phyloP scores from a whole-genome alignment of 2,888 invertebrate genomes.

The Ichneumoninae sp. region DNA sequence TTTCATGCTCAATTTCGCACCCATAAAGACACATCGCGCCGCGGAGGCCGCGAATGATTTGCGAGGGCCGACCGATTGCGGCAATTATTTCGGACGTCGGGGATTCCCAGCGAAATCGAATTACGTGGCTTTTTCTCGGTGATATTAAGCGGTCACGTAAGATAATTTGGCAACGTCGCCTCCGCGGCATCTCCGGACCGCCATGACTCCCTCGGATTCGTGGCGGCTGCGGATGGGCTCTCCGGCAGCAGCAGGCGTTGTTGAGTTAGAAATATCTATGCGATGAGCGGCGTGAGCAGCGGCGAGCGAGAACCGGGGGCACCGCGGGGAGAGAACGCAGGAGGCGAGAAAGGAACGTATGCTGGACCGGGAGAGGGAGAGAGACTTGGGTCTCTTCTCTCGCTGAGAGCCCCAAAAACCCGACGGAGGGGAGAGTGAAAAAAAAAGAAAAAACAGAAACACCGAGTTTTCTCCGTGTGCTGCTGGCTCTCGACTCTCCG shows the following conservation, averaged over 20 bases:
- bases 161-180: conserved; percentile 83
- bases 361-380: conserved; percentile 57
- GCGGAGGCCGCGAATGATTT: background rate
- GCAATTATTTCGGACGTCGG: conserved; percentile 50
- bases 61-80: background rate
- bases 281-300: conserved; percentile 51
- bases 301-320: conserved; percentile 50
- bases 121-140: conserved; percentile 70
- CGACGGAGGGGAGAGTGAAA: conserved; percentile 54
- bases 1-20: background rate
- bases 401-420: conserved; percentile 53
- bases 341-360: conserved; percentile 62
- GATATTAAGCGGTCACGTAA: conserved; percentile 76
- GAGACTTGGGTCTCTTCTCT: conserved; percentile 33
- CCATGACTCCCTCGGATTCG: conserved; percentile 72
- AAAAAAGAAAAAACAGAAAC: conserved; percentile 22
- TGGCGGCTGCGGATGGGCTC: conserved; percentile 53
- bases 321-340: conserved; percentile 39
- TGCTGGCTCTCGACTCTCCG: conserved; percentile 56
- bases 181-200: conserved; percentile 62
- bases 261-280: conserved; percentile 70
- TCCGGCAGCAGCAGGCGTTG: conserved; percentile 62
- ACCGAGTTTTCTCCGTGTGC: conserved; percentile 63
- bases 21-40: background rate
- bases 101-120: conserved; percentile 69